Percentiles rank a stretch among this genome's conserved stretches.
Conservation (phyloP, 2,888 invertebrate genomes). For the Xylophagus ater region DNA sequence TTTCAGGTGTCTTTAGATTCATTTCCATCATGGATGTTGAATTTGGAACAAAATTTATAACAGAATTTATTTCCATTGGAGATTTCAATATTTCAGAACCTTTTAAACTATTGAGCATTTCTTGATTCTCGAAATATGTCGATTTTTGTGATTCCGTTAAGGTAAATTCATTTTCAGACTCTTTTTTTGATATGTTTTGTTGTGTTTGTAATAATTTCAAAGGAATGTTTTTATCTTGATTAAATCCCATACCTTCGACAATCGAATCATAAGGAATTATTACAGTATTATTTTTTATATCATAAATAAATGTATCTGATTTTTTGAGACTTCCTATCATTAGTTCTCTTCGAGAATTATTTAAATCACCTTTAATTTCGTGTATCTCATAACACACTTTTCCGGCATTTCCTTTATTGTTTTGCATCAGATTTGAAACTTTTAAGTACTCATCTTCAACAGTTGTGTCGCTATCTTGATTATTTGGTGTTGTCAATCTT, state of each 20-base stretch:
- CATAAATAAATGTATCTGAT: constrained; percentile 32
- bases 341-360: too few species aligned
- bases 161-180: too few species aligned
- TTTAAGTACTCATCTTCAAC: constrained; percentile 16
- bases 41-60: too few species aligned
- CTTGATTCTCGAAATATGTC: too few species aligned
- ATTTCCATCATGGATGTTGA: too few species aligned
- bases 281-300: constrained; percentile 24
- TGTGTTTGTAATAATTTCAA: constrained; percentile 13
- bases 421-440: constrained; percentile 16
- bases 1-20: background rate
- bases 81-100: too few species aligned
- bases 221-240: constrained; percentile 17
- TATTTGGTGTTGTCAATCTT: background rate
- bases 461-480: constrained; percentile 8
- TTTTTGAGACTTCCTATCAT: constrained; percentile 25
- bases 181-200: background rate
- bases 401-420: too few species aligned
- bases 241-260: constrained; percentile 5
- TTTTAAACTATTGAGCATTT: too few species aligned
- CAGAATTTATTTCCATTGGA: too few species aligned
- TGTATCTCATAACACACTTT: too few species aligned
- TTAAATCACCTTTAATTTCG: too few species aligned
- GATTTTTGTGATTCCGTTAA: too few species aligned
- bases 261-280: constrained; percentile 18